Percentiles rank a stretch among this genome's conserved stretches.
Evolutionary conservation across 35 echinoderm and acorn worm genomes (phyloP).

Genomic region (Anneissia japonica): DNA sequence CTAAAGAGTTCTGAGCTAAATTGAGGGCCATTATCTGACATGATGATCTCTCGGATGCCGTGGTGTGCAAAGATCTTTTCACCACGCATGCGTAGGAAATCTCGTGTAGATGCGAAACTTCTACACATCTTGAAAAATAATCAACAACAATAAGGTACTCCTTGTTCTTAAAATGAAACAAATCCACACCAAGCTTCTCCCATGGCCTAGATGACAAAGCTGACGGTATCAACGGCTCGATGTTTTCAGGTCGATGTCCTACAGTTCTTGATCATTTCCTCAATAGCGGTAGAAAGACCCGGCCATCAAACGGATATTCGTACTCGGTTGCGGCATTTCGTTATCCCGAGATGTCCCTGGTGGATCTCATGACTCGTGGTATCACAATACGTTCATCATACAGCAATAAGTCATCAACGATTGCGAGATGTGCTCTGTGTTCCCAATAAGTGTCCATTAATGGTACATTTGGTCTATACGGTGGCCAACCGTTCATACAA

Average conservation of each 20-base stretch:
- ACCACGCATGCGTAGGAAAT: constrained; percentile 5
- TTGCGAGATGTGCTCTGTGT: constrained; percentile 5
- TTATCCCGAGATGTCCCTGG: constrained; percentile 39
- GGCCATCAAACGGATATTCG: constrained; percentile 36
- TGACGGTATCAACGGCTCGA: constrained; percentile 44
- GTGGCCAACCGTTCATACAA: not conserved
- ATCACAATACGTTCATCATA: not conserved
- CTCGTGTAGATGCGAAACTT: not conserved
- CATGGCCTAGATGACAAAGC: constrained; percentile 42
- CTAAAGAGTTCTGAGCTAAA: not conserved
- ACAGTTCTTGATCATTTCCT: constrained; percentile 39
- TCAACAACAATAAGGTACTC: constrained; percentile 26
- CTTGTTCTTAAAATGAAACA: constrained; percentile 26
- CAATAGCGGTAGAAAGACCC: constrained; percentile 29
- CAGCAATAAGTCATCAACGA: constrained; percentile 4
- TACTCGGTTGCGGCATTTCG: constrained; percentile 12
- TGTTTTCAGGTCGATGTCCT: not conserved
- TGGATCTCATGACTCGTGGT: constrained; percentile 13
- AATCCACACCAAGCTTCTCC: constrained; percentile 27
- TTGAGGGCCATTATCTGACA: constrained; percentile 25
- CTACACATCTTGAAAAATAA: constrained; percentile 42
- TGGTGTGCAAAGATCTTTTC: constrained; percentile 21
- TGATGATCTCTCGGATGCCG: not conserved
- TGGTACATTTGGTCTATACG: not conserved
- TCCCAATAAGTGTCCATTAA: constrained; percentile 6